Evolutionary conservation across 2,113 vertebrate species (phyloP).

Genomic region (Periophthalmus modestus): DNA sequence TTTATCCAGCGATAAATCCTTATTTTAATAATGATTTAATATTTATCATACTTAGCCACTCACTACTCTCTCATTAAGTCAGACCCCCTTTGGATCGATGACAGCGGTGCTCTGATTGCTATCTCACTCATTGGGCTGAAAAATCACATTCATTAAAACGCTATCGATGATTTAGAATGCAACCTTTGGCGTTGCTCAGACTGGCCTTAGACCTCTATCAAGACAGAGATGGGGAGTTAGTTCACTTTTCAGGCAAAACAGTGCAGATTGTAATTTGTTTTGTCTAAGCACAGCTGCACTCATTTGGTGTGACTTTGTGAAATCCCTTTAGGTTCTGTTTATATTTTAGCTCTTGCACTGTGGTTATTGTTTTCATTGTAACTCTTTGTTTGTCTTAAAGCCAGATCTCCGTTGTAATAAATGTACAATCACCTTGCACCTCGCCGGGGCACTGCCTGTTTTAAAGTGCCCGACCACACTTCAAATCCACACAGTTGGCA

Average conservation of each 20-base stretch:
- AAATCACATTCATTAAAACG: neutral
- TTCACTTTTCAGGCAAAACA: neutral
- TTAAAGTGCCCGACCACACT: conserved; percentile 8
- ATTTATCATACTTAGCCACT: conserved; percentile 1
- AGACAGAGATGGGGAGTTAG: neutral
- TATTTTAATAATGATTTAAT: neutral
- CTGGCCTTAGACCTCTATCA: conserved; percentile 8
- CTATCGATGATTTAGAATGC: conserved; percentile 16
- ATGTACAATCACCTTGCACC: conserved; percentile 19
- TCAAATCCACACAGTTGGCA: neutral
- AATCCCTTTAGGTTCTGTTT: neutral
- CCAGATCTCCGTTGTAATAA: conserved; percentile 7
- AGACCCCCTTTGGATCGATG: neutral
- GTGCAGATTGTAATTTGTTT: neutral
- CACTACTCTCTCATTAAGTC: neutral
- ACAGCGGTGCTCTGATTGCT: neutral
- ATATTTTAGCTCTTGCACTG: neutral
- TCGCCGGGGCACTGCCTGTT: conserved; percentile 6
- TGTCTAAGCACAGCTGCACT: neutral
- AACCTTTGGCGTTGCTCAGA: neutral
- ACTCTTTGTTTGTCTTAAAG: neutral
- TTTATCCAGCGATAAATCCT: neutral
- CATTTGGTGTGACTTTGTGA: neutral
- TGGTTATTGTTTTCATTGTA: neutral
- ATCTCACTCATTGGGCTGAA: neutral